A percentile compares a stretch with the other conserved stretches of the same genome.
Evolutionary conservation across 2,113 vertebrate genomes (phyloP).

Genomic region (Damaliscus lunatus): DNA sequence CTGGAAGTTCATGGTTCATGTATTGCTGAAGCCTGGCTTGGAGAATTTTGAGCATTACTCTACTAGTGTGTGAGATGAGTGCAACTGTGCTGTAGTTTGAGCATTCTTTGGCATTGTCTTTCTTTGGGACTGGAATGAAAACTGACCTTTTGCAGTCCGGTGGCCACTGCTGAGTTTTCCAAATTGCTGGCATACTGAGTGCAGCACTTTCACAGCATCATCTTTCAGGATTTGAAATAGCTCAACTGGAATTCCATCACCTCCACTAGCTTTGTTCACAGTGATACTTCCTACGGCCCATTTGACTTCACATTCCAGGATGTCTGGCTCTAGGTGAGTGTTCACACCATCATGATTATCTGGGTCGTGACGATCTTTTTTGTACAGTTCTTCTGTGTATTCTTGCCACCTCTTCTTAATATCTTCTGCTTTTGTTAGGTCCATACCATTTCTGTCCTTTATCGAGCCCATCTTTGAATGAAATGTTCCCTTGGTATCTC

Average conservation of each 20-base stretch:
- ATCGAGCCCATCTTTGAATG: not conserved
- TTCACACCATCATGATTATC: not conserved
- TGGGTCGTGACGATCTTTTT: not conserved
- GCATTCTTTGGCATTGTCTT: not conserved
- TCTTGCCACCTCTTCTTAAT: not conserved
- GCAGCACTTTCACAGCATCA: not conserved
- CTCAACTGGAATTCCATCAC: not conserved
- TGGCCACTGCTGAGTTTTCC: not conserved
- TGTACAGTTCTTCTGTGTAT: not conserved
- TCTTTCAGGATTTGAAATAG: not conserved
- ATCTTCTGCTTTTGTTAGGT: not conserved
- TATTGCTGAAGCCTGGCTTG: not conserved
- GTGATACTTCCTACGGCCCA: not conserved
- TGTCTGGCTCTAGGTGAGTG: not conserved
- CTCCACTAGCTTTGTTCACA: not conserved
- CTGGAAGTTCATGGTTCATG: not conserved
- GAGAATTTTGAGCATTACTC: not conserved
- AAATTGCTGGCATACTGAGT: not conserved
- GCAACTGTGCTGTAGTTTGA: not conserved
- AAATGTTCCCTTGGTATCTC: not conserved
- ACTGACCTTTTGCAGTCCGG: not conserved
- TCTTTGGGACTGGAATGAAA: not conserved
- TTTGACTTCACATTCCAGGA: not conserved
- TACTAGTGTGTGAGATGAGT: not conserved
- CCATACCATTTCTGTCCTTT: not conserved